Evolutionary conservation across 2,888 invertebrate genomes (phyloP).

Genomic region (Carcina quercana): DNA sequence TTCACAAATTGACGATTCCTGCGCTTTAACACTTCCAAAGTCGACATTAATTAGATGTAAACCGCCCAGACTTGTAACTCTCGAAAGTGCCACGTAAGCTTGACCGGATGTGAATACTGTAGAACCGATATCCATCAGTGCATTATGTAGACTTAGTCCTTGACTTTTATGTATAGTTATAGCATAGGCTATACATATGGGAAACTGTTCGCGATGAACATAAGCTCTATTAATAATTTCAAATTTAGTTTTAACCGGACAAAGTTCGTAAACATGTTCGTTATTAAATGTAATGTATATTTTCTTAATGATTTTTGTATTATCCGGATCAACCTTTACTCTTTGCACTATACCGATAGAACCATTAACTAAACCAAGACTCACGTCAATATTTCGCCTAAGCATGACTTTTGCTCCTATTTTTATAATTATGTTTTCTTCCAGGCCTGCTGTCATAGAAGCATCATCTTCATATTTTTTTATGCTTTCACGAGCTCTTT

Average conservation of each 20-base stretch:
- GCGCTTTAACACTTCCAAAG: slow-evolving; percentile 6
- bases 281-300: slow-evolving; percentile 9
- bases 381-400: slow-evolving; percentile 10
- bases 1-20: slow-evolving; percentile 7
- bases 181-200: slow-evolving; percentile 19
- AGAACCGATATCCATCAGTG: neutral
- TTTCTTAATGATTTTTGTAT: slow-evolving; percentile 6
- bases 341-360: slow-evolving; percentile 10
- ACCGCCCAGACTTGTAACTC: slow-evolving; percentile 8
- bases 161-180: slow-evolving; percentile 4
- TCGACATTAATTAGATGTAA: slow-evolving; percentile 4
- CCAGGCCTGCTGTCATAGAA: slow-evolving; percentile 15
- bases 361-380: slow-evolving; percentile 11
- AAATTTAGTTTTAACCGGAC: slow-evolving; percentile 16
- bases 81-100: slow-evolving; percentile 12
- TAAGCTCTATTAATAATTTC: slow-evolving; percentile 15
- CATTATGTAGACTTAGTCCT: neutral
- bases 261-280: slow-evolving; percentile 6
- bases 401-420: slow-evolving; percentile 16
- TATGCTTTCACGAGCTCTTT: slow-evolving; percentile 13
- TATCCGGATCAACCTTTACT: slow-evolving; percentile 10
- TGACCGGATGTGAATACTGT: neutral
- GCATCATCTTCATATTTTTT: slow-evolving; percentile 18
- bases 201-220: slow-evolving; percentile 18
- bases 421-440: slow-evolving; percentile 16